Conservation (phyloP, 1,140 invertebrate species). For the Drosophila orosa region DNA sequence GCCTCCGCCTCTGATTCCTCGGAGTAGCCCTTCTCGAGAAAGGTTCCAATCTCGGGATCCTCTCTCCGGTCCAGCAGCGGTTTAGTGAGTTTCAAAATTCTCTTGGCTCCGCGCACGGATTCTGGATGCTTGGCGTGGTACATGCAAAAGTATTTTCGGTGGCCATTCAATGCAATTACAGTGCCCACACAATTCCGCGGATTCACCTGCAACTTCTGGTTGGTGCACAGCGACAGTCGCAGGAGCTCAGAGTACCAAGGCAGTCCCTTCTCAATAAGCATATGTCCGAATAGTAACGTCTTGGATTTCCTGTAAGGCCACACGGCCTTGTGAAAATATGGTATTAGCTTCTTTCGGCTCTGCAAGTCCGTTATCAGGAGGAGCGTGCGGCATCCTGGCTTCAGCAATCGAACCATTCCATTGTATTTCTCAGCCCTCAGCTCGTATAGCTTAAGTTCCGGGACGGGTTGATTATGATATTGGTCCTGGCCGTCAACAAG, state of each 20-base stretch:
- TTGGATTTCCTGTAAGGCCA: slow-evolving; percentile 98
- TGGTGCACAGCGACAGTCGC: slow-evolving; percentile 92
- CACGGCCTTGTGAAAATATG: slow-evolving; percentile 95
- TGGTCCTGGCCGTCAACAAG: slow-evolving; percentile 67
- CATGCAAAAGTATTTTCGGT: slow-evolving; percentile 98
- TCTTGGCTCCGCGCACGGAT: slow-evolving; percentile 85
- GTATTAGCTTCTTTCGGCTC: slow-evolving; percentile 93
- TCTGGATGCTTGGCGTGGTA: slow-evolving; percentile 96
- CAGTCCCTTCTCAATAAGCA: slow-evolving; percentile 95
- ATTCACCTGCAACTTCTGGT: slow-evolving; percentile 94
- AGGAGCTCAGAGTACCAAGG: slow-evolving; percentile 96
- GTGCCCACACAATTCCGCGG: slow-evolving; percentile 98
- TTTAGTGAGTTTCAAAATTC: slow-evolving; percentile 1
- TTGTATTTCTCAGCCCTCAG: slow-evolving; percentile 97
- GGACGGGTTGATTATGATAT: slow-evolving; percentile 50
- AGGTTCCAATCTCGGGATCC: slow-evolving; percentile 91
- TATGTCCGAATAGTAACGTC: slow-evolving; percentile 96
- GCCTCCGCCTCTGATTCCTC: slow-evolving; percentile 87
- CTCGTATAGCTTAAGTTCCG: slow-evolving; percentile 94
- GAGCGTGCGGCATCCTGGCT: slow-evolving; percentile 97
- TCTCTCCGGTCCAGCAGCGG: slow-evolving; percentile 84
- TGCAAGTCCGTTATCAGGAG: slow-evolving; percentile 95
- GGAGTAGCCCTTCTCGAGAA: slow-evolving; percentile 90
- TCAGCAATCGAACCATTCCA: slow-evolving; percentile 95
- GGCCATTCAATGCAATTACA: slow-evolving; percentile 97